Evolutionary conservation across 2,113 vertebrate genomes (phyloP).

Genomic region (Tapirus terrestris): DNA sequence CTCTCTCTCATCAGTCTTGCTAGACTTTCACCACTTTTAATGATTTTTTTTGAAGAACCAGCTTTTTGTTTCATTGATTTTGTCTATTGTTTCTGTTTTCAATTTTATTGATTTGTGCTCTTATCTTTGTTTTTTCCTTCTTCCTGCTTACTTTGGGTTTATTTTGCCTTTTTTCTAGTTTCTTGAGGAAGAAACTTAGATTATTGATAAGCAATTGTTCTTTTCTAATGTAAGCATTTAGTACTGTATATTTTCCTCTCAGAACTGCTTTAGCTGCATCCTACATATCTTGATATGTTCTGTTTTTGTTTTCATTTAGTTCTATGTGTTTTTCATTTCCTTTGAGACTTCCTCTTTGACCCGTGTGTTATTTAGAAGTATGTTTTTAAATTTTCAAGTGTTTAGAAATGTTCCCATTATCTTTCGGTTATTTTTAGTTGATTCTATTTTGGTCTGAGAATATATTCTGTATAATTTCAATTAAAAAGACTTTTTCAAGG

Average conservation of each 20-base stretch:
- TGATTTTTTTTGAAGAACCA: background rate
- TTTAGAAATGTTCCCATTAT: background rate
- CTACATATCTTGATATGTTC: background rate
- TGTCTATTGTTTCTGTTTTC: background rate
- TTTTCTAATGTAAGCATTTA: background rate
- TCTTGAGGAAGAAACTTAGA: background rate
- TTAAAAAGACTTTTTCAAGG: background rate
- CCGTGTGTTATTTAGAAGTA: background rate
- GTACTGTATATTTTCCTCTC: background rate
- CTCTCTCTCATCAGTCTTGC: background rate
- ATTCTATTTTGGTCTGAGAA: background rate
- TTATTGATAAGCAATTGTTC: background rate
- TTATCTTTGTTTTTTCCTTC: background rate
- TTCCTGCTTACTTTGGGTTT: background rate
- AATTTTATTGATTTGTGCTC: background rate
- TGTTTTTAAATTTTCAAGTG: background rate
- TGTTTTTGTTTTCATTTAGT: conserved; percentile 23
- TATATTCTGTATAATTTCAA: background rate
- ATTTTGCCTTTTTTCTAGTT: background rate
- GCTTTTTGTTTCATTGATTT: background rate
- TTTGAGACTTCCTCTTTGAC: conserved; percentile 24
- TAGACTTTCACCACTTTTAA: background rate
- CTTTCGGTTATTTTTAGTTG: background rate
- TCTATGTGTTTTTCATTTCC: background rate
- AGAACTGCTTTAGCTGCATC: background rate